These are phyloP conservation scores for Etheostoma spectabile DNA, from an alignment of 2,113 vertebrate genomes.

Conservation along the genomic window DNA sequence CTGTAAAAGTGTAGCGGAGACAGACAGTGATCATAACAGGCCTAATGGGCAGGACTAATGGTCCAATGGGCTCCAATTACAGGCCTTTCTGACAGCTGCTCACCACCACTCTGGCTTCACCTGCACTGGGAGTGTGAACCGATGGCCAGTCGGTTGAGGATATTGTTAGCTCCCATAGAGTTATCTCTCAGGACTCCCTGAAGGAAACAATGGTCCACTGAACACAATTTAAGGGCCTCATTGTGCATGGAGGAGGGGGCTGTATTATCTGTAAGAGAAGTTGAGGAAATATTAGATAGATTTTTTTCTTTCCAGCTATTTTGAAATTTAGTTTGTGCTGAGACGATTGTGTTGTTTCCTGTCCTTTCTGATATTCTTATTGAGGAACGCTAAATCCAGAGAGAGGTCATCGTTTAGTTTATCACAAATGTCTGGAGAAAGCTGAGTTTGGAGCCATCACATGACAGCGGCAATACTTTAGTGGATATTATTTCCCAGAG, in stretches of 20 bases:
- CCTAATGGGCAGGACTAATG: constrained; percentile 82
- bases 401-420: constrained; percentile 14
- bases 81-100: constrained; percentile 80
- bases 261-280: constrained; percentile 5
- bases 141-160: constrained; percentile 59
- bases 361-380: background rate
- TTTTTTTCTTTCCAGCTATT: background rate
- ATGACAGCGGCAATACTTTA: constrained; percentile 53
- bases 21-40: constrained; percentile 81
- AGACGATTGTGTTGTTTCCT: constrained; percentile 5
- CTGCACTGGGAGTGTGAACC: constrained; percentile 57
- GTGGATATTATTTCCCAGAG: constrained; percentile 58
- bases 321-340: background rate
- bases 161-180: constrained; percentile 72
- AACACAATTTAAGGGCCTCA: constrained; percentile 62
- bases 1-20: constrained; percentile 68
- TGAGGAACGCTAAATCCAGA: background rate
- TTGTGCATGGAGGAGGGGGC: constrained; percentile 28
- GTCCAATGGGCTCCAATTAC: constrained; percentile 83
- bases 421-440: constrained; percentile 33
- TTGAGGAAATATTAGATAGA: constrained; percentile 1
- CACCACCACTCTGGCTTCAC: constrained; percentile 66
- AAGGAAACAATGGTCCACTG: constrained; percentile 60
- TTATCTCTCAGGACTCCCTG: constrained; percentile 53
- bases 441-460: constrained; percentile 41